Evolutionary conservation across 2,797 vertebrate species (phyloP).

Genomic region (Phalloptychus januarius): DNA sequence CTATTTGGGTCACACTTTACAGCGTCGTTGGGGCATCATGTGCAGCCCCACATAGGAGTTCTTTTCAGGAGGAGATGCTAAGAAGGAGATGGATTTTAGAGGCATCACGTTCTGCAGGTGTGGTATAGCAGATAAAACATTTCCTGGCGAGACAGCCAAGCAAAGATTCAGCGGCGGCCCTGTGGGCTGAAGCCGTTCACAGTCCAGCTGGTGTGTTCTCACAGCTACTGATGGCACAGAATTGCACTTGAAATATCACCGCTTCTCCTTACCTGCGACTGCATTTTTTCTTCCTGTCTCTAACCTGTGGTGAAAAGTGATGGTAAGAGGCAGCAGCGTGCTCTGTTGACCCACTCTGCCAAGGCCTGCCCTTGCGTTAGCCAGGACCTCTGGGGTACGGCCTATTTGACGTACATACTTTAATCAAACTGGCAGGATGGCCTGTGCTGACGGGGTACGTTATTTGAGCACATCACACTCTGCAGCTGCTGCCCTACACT

Average conservation of each 20-base stretch:
- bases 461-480: conserved; percentile 58
- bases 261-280: conserved; percentile 29
- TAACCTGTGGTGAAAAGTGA: conserved; percentile 48
- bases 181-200: conserved; percentile 58
- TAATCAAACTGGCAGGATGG: conserved; percentile 67
- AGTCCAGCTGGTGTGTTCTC: conserved; percentile 57
- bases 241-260: conserved; percentile 47
- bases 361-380: conserved; percentile 44
- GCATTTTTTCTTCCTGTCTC: conserved; percentile 32
- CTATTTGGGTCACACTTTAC: conserved; percentile 74
- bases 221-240: conserved; percentile 29
- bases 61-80: conserved; percentile 42
- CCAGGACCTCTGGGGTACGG: conserved; percentile 43
- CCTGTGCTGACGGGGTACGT: conserved; percentile 47
- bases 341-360: conserved; percentile 48
- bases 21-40: conserved; percentile 46
- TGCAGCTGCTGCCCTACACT: conserved; percentile 25
- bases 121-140: conserved; percentile 61
- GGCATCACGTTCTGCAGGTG: conserved; percentile 62
- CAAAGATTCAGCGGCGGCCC: conserved; percentile 60
- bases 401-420: conserved; percentile 52
- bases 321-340: conserved; percentile 51
- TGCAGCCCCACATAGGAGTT: conserved; percentile 41
- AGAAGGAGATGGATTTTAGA: conserved; percentile 57
- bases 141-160: conserved; percentile 51